phyloP scores from a whole-genome alignment of 2,113 vertebrate genomes.

The Platysteira castanea region DNA sequence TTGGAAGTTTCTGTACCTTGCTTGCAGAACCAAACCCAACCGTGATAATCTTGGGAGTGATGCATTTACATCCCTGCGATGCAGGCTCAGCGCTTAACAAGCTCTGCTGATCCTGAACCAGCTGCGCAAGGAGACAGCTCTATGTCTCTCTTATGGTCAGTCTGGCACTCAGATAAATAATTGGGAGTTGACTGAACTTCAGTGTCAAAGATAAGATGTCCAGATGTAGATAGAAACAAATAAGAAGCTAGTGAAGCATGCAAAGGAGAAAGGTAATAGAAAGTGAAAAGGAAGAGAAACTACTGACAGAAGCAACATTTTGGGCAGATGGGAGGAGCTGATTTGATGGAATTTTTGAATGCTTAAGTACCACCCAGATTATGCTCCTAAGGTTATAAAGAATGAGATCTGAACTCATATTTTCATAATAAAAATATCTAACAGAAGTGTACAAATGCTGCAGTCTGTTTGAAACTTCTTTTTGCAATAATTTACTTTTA shows the following conservation, averaged over 20 bases:
- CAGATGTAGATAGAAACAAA: not conserved
- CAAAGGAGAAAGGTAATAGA: not conserved
- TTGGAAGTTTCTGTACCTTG: not conserved
- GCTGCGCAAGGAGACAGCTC: not conserved
- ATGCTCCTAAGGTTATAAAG: not conserved
- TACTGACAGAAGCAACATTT: not conserved
- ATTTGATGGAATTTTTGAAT: not conserved
- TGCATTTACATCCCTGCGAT: fast-evolving
- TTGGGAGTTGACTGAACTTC: not conserved
- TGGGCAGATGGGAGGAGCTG: not conserved
- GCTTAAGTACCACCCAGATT: not conserved
- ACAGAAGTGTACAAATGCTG: not conserved
- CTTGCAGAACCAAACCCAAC: not conserved
- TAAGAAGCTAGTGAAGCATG: not conserved
- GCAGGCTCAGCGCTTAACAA: not conserved
- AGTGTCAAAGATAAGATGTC: not conserved
- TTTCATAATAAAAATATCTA: not conserved
- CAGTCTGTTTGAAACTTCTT: not conserved
- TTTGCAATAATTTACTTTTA: not conserved
- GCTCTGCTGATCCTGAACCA: not conserved
- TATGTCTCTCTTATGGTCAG: not conserved
- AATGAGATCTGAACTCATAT: not conserved
- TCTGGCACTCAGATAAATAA: not conserved
- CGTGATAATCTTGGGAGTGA: not conserved
- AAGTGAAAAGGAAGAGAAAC: not conserved